A percentile compares a stretch with the other conserved stretches of the same genome.
These are phyloP conservation scores for Psophia crepitans DNA, from an alignment of 2,113 vertebrate genomes.

Conservation along the genomic window DNA sequence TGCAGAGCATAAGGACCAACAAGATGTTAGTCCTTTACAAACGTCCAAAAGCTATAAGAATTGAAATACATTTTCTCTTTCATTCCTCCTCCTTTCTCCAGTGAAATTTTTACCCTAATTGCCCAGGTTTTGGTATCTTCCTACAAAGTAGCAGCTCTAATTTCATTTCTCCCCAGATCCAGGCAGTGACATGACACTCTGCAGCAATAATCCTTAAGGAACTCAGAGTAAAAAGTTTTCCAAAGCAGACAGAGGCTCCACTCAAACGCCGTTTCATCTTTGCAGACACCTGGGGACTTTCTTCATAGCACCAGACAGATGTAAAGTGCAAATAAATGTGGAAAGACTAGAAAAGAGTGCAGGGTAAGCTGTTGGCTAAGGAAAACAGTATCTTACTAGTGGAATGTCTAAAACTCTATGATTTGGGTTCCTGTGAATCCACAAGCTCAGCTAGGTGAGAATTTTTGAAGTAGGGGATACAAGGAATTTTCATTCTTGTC, in stretches of 20 bases:
- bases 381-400: background rate
- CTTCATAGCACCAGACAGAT: background rate
- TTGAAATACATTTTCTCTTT: background rate
- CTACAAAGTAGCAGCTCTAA: background rate
- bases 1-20: background rate
- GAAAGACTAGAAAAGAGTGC: background rate
- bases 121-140: background rate
- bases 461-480: background rate
- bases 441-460: background rate
- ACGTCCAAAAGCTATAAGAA: background rate
- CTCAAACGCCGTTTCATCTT: constrained; percentile 1
- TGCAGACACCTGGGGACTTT: background rate
- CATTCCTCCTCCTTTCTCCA: background rate
- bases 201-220: background rate
- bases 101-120: background rate
- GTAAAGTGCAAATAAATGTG: background rate
- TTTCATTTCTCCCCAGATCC: background rate
- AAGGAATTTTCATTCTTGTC: background rate
- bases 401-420: background rate
- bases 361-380: background rate
- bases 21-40: background rate
- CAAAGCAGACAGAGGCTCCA: background rate
- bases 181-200: background rate
- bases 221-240: background rate
- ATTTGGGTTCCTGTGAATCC: background rate